A percentile compares a stretch with the other conserved stretches of the same genome.
Evolutionary conservation across 1,140 invertebrate species (phyloP).

Genomic region (Maniola jurtina): DNA sequence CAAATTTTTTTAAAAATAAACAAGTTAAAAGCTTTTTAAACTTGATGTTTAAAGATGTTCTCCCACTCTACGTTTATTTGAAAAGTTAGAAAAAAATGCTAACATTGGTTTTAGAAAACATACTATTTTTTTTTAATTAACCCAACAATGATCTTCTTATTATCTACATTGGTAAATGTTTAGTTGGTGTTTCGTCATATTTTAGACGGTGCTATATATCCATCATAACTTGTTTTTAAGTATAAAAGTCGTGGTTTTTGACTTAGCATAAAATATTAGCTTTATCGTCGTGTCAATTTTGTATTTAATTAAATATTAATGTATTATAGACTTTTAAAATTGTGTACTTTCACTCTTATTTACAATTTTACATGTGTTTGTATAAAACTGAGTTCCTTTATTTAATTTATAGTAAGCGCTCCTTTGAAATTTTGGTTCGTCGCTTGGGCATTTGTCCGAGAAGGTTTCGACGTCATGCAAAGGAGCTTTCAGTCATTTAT

Average conservation of each 20-base stretch:
- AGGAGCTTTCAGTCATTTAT: neutral
- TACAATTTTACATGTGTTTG: conserved; percentile 21
- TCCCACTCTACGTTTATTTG: no score
- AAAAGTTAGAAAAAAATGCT: no score
- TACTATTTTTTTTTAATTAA: no score
- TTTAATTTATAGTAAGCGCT: conserved; percentile 3
- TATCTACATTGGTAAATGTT: no score
- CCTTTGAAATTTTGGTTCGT: neutral
- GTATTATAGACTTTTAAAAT: conserved; percentile 16
- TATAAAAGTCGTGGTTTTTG: neutral
- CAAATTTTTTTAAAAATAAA: no score
- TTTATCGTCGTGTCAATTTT: conserved; percentile 39
- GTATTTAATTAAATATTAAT: conserved; percentile 30
- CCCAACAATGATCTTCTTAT: no score
- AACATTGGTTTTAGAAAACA: no score
- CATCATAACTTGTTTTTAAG: conserved; percentile 1
- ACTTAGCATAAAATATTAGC: conserved; percentile 12
- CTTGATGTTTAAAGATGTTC: no score
- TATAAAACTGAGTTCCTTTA: conserved; percentile 28
- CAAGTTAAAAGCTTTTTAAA: no score
- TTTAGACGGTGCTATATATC: no score
- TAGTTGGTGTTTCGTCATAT: neutral
- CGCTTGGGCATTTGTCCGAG: no score
- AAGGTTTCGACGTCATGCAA: no score
- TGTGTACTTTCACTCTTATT: conserved; percentile 4